Percentiles rank a stretch among this genome's conserved stretches.
Conservation (phyloP, 30 jellyfish, hydroid and myxozoan genomes). For the Aurelia coerulea region DNA sequence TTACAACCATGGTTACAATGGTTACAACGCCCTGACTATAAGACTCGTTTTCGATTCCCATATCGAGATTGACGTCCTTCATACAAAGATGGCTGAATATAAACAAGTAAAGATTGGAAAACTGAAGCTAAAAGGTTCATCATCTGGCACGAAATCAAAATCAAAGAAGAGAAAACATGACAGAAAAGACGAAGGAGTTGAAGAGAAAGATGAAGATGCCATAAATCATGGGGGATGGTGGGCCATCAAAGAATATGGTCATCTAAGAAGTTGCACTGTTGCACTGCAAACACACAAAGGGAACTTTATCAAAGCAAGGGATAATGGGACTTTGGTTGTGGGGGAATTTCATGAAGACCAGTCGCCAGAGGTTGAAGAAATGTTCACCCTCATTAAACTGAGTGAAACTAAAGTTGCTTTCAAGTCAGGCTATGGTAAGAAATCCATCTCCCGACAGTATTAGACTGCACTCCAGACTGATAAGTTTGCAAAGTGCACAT, state of each 20-base stretch:
- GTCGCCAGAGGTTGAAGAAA: conserved; percentile 82
- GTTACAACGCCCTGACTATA: no score
- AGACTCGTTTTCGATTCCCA: no score
- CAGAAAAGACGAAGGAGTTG: conserved; percentile 30
- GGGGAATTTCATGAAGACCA: conserved; percentile 73
- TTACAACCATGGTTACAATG: no score
- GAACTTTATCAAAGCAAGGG: conserved; percentile 75
- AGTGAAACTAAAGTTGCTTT: conserved; percentile 87
- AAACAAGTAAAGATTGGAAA: conserved; percentile 91
- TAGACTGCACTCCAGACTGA: not conserved
- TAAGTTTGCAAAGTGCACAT: no score
- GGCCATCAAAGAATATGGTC: conserved; percentile 74
- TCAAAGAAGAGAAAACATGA: conserved; percentile 51
- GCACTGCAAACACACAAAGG: conserved; percentile 74
- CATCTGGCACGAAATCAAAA: conserved; percentile 53
- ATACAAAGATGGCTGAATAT: conserved; percentile 73
- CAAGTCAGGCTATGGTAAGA: conserved; percentile 93
- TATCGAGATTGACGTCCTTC: not conserved
- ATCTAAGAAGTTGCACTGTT: conserved; percentile 74
- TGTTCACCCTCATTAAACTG: conserved; percentile 71
- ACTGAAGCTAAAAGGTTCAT: conserved; percentile 75
- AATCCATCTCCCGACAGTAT: not conserved
- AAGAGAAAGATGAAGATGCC: conserved; percentile 80
- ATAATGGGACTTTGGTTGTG: conserved; percentile 76
- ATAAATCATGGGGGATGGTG: conserved; percentile 98